Evolutionary conservation across 2,113 vertebrate species (phyloP).

Genomic region (Xiphophorus couchianus): DNA sequence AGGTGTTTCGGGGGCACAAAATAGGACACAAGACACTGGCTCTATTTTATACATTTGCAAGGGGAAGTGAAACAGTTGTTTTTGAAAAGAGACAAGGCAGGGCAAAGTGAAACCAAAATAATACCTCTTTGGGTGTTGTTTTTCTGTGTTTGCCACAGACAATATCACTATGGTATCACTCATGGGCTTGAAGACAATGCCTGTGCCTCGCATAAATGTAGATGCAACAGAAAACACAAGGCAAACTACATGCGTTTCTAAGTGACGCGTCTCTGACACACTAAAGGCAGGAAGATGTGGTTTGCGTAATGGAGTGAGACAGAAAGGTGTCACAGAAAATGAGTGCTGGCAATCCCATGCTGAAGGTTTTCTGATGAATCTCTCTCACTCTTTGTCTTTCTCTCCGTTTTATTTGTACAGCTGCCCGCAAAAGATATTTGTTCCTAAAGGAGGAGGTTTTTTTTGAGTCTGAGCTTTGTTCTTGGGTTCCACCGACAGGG

Average conservation of each 20-base stretch:
- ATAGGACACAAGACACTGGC: not conserved
- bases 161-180: not conserved
- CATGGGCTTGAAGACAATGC: not conserved
- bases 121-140: not conserved
- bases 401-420: constrained; percentile 30
- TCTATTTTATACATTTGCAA: not conserved
- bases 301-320: constrained; percentile 78
- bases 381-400: constrained; percentile 11
- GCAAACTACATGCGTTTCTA: constrained; percentile 30
- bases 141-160: constrained; percentile 8
- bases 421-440: constrained; percentile 53
- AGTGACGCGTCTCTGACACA: constrained; percentile 48
- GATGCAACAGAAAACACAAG: constrained; percentile 43
- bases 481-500: constrained; percentile 57
- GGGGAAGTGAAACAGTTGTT: constrained; percentile 15
- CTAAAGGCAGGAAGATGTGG: constrained; percentile 78
- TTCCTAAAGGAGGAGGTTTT: constrained; percentile 80
- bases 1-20: not conserved
- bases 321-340: constrained; percentile 82
- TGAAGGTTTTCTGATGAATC: constrained; percentile 70
- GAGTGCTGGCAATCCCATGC: constrained; percentile 64
- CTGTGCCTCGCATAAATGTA: constrained; percentile 23
- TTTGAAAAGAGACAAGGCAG: not conserved
- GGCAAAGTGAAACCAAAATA: not conserved
- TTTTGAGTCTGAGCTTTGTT: constrained; percentile 55